Base-by-base conservation (phyloP, 2,888 invertebrate genomes). In the Caenorhabditis japonica region DNA sequence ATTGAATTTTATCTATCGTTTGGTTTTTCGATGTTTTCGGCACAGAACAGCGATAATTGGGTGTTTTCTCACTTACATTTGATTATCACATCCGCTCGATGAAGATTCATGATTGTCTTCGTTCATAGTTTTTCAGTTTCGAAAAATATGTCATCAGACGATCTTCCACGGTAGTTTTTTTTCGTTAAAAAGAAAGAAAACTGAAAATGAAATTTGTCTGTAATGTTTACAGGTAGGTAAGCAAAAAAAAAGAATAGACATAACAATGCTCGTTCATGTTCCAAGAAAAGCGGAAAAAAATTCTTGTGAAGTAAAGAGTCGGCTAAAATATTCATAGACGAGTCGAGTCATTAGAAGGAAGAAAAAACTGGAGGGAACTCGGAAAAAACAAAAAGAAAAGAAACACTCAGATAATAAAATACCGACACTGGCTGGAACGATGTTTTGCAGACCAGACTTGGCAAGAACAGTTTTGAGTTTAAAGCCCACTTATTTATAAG, bases 21-120 rank as follows among this genome's bases (percentile, higher is more conserved):
- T 41, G 8, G 15, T 39, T n/a, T 3, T 15, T 39, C 15, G 19
- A 4, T 15, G 2, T 39, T 19, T 43, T 33, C 0, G 3, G 10
- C 4, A 47, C 15, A 30, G 19, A 53, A 41, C 15, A n/a, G n/a
- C n/a, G n/a, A n/a, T n/a, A n/a, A n/a, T n/a, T n/a, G n/a, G n/a
- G n/a, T n/a, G n/a, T n/a, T n/a, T n/a, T n/a, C n/a, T n/a, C n/a
- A n/a, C 59, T 49, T 38, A 73, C 73, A 73, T 73, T 27, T 73
- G 73, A 61, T 73, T 53, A 49, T 73, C 73, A 53, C 73, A 73
- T 51, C 73, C 73, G 56, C 66, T 66, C 33, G 73, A 73, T 46
- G 66, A 73, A 38, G 73, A 66, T 55, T 73, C 73, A 21, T 60
- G 66, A 15, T 49, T 60, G 33, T 73, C 73, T 23, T 56, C 66